Base-by-base conservation (phyloP, 2,113 vertebrate genomes). In the Indicator maculatus region DNA sequence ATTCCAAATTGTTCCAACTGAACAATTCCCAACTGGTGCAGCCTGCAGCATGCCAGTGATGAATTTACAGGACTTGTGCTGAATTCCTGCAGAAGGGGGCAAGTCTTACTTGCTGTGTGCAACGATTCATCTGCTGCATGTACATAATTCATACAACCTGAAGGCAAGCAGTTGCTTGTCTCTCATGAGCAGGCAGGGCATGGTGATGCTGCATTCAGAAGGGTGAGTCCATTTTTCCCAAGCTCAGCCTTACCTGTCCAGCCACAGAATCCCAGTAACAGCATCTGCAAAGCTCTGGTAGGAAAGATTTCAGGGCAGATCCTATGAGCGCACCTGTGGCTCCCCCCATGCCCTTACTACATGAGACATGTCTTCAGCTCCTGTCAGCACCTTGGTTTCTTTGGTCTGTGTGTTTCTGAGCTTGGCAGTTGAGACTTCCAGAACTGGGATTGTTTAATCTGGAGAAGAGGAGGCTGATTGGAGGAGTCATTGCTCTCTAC, bases 291-390 rank as follows among this genome's bases (percentile, higher is more conserved):
- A 66, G 55, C 74, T 79, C 47, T 1, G 23, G n/a, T 12, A 85
- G 88, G 67, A 58, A n/a, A 60, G 72, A 28, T 85, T 66, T 73
- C 72, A 63, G 78, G 36, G 67, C 67, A 78, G 88, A n/a, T 83
- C 71, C 59, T 2, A 23, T 23, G 53, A 76, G 60, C 74, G 31
- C 74, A n/a, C 15, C 33, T 8, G 2, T 18, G n/a, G 11, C 6
- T 31, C 38, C 0, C 0, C 1, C 7, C 28, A 7, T 16, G 27
- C 27, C 80, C 65, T 47, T 50, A 14, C 75, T 88, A 2, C 1
- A 1, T 5, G 12, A 20, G 71, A 45, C 0, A 0, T 16, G 72
- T 63, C 59, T 61, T 59, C 69, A 59, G 0, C 33, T 64, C 23
- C 70, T 13, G 0, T n/a, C 38, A 61, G 78, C 59, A 30, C 71